Conservation (phyloP, 2,888 invertebrate species). For the Sinodicranocentrus sp. region DNA sequence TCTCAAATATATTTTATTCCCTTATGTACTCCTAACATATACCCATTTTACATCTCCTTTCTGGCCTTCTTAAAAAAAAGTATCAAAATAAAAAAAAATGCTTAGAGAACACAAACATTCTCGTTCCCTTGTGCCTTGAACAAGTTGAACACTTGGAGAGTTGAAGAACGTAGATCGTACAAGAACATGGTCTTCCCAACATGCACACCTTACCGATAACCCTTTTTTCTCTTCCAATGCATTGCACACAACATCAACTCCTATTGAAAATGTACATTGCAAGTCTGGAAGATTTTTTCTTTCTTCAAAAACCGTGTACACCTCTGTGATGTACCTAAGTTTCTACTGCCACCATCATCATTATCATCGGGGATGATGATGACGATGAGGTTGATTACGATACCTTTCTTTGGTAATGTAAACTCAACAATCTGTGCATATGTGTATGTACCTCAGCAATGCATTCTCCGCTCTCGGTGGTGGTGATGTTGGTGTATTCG, state of each 20-base stretch:
- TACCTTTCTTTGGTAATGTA: background rate
- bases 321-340: background rate
- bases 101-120: background rate
- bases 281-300: background rate
- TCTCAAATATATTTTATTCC: conserved; percentile 32
- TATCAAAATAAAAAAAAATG: conserved; percentile 12
- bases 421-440: too few species aligned
- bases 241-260: background rate
- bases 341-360: background rate
- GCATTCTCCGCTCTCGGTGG: too few species aligned
- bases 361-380: background rate
- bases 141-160: conserved; percentile 35
- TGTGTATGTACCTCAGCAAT: too few species aligned
- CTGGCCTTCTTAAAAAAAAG: conserved; percentile 38
- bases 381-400: conserved; percentile 11
- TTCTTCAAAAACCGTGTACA: conserved; percentile 1
- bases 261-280: background rate
- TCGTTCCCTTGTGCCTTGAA: conserved; percentile 44
- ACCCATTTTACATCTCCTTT: background rate
- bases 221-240: too few species aligned
- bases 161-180: conserved; percentile 19
- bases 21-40: conserved; percentile 5
- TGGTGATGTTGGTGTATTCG: too few species aligned
- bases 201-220: too few species aligned
- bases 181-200: background rate